Conservation (phyloP, 2,888 invertebrate species). For the Papilio protenor region DNA sequence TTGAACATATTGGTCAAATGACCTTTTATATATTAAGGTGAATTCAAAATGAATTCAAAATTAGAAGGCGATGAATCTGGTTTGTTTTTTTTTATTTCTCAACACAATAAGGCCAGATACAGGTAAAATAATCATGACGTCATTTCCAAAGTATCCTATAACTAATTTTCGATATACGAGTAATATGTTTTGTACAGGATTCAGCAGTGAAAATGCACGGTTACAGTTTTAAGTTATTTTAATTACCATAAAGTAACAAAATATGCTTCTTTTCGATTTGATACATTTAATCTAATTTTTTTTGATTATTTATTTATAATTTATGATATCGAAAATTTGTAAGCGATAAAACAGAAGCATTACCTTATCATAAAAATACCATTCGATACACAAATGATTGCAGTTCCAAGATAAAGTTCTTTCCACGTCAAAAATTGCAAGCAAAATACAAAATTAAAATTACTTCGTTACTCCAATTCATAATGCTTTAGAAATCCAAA, state of each 20-base stretch:
- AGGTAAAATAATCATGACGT: background rate
- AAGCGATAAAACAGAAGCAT: background rate
- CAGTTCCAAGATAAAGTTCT: background rate
- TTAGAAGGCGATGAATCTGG: background rate
- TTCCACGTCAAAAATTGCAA: background rate
- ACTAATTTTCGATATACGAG: too few species aligned
- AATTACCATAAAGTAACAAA: too few species aligned
- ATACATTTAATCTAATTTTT: background rate
- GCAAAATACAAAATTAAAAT: background rate
- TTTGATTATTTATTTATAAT: background rate
- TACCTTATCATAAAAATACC: background rate
- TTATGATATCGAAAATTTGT: background rate
- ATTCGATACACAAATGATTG: background rate
- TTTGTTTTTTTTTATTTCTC: background rate
- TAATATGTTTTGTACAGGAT: background rate
- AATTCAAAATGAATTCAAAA: constrained; percentile 27
- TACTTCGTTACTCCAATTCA: background rate
- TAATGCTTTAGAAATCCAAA: background rate
- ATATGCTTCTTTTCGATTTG: background rate
- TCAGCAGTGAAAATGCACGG: background rate
- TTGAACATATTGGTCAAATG: constrained; percentile 22
- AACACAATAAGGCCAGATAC: background rate
- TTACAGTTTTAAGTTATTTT: background rate
- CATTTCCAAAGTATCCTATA: background rate
- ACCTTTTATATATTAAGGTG: constrained; percentile 32